Evolutionary conservation across 37 sponge, comb jelly and placozoan genomes (phyloP).

Genomic region (Halisarca cf. caerulea): DNA sequence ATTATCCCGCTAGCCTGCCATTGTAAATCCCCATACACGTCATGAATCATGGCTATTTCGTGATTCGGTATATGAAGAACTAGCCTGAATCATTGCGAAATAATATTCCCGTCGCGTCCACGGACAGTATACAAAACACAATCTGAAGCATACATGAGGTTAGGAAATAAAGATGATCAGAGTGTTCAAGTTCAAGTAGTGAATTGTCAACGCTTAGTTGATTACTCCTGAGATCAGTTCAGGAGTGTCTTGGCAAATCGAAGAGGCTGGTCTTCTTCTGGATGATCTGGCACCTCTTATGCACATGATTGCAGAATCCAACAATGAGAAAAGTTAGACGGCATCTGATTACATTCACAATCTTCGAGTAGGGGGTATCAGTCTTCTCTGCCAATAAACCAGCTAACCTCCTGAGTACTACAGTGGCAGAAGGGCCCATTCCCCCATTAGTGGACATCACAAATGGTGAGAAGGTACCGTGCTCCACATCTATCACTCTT

Average conservation of each 20-base stretch:
- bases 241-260: background rate
- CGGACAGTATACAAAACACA: no score
- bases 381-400: slow-evolving; percentile 10
- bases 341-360: slow-evolving; percentile 3
- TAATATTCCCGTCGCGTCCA: no score
- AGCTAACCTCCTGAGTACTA: background rate
- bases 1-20: no score
- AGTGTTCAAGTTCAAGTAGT: background rate
- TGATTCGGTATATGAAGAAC: no score
- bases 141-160: no score
- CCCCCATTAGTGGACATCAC: slow-evolving; percentile 18
- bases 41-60: no score
- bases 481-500: slow-evolving; percentile 21
- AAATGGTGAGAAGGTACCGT: slow-evolving; percentile 25
- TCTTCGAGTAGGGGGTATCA: background rate
- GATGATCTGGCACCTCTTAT: slow-evolving; percentile 25
- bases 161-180: no score
- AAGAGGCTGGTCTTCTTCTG: slow-evolving; percentile 2
- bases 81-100: no score
- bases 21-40: no score
- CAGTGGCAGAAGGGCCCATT: background rate
- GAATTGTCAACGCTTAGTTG: no score
- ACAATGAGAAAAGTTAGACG: background rate
- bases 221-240: background rate
- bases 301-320: slow-evolving; percentile 14